phyloP scores from a whole-genome alignment of 2,888 invertebrate species.

The Boloria selene region DNA sequence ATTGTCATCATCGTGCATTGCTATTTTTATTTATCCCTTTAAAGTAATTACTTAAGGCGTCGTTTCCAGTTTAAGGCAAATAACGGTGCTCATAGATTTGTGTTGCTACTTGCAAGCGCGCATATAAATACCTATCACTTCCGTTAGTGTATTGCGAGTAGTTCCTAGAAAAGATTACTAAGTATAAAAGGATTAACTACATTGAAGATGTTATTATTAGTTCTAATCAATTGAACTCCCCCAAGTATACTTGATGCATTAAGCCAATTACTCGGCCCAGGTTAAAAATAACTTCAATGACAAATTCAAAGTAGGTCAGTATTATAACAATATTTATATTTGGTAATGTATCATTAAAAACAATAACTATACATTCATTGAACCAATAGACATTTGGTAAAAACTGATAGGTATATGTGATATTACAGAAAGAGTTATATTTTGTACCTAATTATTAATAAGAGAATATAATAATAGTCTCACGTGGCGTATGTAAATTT shows the following conservation, averaged over 20 bases:
- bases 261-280: slow-evolving; percentile 30
- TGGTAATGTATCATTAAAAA: slow-evolving; percentile 18
- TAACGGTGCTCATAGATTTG: background rate
- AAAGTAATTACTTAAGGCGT: slow-evolving; percentile 11
- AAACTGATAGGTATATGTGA: no score
- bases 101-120: background rate
- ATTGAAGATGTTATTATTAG: slow-evolving; percentile 34
- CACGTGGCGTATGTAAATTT: no score
- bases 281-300: slow-evolving; percentile 42
- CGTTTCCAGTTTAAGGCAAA: background rate
- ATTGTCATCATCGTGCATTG: slow-evolving; percentile 37
- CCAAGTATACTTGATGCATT: slow-evolving; percentile 36
- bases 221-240: slow-evolving; percentile 38
- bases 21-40: slow-evolving; percentile 34
- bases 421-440: no score
- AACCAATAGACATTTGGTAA: background rate
- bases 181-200: slow-evolving; percentile 24
- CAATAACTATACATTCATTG: background rate
- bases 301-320: slow-evolving; percentile 39
- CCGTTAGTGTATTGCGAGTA: background rate
- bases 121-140: slow-evolving; percentile 1
- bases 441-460: no score
- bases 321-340: slow-evolving; percentile 25
- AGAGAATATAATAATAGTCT: no score
- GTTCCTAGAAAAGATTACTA: slow-evolving; percentile 3